A percentile compares a stretch with the other conserved stretches of the same genome.
phyloP scores from a whole-genome alignment of 2,888 invertebrate genomes.

The Oscheius onirici region DNA sequence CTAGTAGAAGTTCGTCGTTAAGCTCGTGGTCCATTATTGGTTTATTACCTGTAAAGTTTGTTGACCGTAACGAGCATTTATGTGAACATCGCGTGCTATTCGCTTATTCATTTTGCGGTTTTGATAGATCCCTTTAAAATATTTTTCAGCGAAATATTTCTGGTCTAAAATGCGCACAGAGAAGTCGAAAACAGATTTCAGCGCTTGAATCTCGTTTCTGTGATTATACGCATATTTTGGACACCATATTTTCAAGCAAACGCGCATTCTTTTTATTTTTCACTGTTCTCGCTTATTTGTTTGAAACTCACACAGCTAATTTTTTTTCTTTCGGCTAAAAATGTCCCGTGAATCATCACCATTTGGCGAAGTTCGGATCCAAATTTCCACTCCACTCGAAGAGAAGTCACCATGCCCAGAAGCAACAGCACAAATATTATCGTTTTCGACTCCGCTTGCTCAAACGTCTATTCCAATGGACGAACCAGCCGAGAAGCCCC shows the following conservation, averaged over 20 bases:
- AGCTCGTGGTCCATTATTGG: conserved; percentile 8
- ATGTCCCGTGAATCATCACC: conserved; percentile 28
- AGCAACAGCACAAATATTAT: background rate
- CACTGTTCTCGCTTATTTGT: too few relatives aligned
- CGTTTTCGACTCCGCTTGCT: conserved; percentile 24
- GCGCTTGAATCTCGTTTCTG: too few relatives aligned
- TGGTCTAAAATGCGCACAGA: too few relatives aligned
- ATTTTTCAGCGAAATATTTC: too few relatives aligned
- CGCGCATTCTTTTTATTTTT: background rate
- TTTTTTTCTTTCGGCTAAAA: background rate
- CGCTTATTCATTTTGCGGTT: too few relatives aligned
- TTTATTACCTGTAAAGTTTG: background rate
- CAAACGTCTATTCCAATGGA: conserved; percentile 23
- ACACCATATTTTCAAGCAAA: background rate
- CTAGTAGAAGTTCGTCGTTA: conserved; percentile 40
- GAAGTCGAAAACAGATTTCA: too few relatives aligned
- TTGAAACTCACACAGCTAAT: too few relatives aligned
- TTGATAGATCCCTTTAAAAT: too few relatives aligned
- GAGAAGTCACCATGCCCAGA: background rate
- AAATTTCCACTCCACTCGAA: conserved; percentile 12
- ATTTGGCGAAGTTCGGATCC: conserved; percentile 29
- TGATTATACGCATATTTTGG: too few relatives aligned
- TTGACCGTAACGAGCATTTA: too few relatives aligned
- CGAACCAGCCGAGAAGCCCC: conserved; percentile 13
- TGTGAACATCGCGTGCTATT: too few relatives aligned